phyloP scores from a whole-genome alignment of 35 echinoderm and acorn worm species.

The Lytechinus variegatus region DNA sequence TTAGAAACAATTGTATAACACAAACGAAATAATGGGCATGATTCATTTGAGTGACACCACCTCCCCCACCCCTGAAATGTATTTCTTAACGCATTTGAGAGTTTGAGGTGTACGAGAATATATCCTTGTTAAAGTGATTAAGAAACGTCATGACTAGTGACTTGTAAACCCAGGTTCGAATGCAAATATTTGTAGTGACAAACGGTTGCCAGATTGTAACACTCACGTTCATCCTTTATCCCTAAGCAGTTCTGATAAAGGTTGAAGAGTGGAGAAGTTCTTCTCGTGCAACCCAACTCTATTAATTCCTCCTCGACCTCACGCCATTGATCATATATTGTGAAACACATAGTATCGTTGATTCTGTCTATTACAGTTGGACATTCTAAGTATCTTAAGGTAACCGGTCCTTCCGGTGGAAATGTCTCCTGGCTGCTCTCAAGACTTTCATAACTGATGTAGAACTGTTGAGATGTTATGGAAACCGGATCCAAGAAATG shows the following conservation, averaged over 20 bases:
- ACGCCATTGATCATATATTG: background rate
- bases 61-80: no score
- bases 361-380: background rate
- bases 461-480: background rate
- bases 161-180: no score
- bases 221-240: slow-evolving; percentile 13
- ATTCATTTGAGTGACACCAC: no score
- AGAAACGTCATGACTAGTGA: no score
- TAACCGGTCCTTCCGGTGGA: background rate
- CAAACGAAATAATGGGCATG: no score
- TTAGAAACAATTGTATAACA: no score
- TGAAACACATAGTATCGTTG: background rate
- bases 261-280: background rate
- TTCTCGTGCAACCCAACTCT: background rate
- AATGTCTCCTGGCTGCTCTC: background rate
- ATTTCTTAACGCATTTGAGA: no score
- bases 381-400: background rate
- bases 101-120: no score
- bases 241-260: background rate
- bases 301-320: background rate
- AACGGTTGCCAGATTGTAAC: background rate
- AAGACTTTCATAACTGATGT: background rate
- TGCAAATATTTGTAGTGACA: no score
- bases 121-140: no score
- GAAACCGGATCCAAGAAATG: background rate